Evolutionary conservation across 2,888 invertebrate species (phyloP).

Genomic region (Caenorhabditis doughertyi): DNA sequence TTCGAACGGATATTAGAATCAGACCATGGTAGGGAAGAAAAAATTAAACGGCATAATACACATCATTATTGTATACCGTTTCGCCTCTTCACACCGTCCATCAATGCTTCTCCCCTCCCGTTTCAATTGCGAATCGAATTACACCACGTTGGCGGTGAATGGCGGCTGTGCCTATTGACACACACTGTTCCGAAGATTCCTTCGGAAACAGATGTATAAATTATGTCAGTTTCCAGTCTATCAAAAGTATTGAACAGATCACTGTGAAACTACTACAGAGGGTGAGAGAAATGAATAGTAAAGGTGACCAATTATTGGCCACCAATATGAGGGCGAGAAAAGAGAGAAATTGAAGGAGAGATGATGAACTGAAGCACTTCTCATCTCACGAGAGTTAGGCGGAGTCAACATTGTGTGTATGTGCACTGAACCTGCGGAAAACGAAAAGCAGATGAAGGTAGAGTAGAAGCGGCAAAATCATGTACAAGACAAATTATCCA

Average conservation of each 20-base stretch:
- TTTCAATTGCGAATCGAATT: slow-evolving; percentile 61
- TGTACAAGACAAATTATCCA: slow-evolving; percentile 58
- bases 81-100: slow-evolving; percentile 52
- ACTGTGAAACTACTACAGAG: neutral
- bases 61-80: slow-evolving; percentile 61
- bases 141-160: slow-evolving; percentile 47
- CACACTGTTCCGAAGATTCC: neutral
- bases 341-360: slow-evolving; percentile 27
- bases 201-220: neutral
- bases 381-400: slow-evolving; percentile 55
- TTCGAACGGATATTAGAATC: slow-evolving; percentile 30
- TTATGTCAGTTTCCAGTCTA: slow-evolving; percentile 2
- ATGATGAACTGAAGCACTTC: slow-evolving; percentile 59
- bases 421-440: slow-evolving; percentile 41
- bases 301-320: slow-evolving; percentile 58
- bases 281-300: slow-evolving; percentile 35
- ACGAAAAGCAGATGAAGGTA: slow-evolving; percentile 11
- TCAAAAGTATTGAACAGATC: neutral
- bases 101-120: slow-evolving; percentile 11
- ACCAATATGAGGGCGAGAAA: slow-evolving; percentile 23
- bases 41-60: slow-evolving; percentile 46
- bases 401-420: slow-evolving; percentile 46
- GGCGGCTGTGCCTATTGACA: slow-evolving; percentile 50
- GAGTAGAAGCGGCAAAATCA: slow-evolving; percentile 2
- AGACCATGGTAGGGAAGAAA: slow-evolving; percentile 8